Percentiles rank a stretch among this genome's conserved stretches.
These are phyloP conservation scores for Carassius carassius DNA, from an alignment of 2,113 vertebrate species.

Conservation along the genomic window DNA sequence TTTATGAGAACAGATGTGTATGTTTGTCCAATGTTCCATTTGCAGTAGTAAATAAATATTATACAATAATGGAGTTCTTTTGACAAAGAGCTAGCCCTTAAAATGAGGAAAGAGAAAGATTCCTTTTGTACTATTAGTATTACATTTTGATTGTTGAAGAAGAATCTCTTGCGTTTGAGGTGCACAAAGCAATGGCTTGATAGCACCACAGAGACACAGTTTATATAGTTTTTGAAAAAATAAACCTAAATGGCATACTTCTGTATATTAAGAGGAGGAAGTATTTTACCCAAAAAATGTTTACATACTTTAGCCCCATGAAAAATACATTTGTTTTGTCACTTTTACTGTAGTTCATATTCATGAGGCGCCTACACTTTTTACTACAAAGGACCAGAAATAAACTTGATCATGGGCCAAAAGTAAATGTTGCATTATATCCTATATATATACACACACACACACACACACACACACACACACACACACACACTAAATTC, in stretches of 20 bases:
- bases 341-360: not conserved
- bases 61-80: slow-evolving; percentile 4
- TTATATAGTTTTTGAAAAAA: not conserved
- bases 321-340: not conserved
- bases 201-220: not conserved
- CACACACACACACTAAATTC: too few species aligned
- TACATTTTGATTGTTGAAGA: not conserved
- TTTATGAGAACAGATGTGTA: slow-evolving; percentile 10
- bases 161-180: not conserved
- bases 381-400: too few species aligned
- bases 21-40: slow-evolving; percentile 13
- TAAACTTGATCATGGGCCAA: too few species aligned
- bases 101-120: not conserved
- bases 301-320: too few species aligned
- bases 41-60: slow-evolving; percentile 2
- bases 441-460: too few species aligned
- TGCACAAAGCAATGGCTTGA: not conserved
- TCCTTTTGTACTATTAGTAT: not conserved
- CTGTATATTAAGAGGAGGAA: not conserved
- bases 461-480: too few species aligned
- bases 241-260: not conserved
- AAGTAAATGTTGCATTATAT: too few species aligned
- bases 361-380: not conserved
- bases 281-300: not conserved
- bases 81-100: not conserved